phyloP scores from a whole-genome alignment of 2,888 invertebrate species.

The Philereme vetulata region DNA sequence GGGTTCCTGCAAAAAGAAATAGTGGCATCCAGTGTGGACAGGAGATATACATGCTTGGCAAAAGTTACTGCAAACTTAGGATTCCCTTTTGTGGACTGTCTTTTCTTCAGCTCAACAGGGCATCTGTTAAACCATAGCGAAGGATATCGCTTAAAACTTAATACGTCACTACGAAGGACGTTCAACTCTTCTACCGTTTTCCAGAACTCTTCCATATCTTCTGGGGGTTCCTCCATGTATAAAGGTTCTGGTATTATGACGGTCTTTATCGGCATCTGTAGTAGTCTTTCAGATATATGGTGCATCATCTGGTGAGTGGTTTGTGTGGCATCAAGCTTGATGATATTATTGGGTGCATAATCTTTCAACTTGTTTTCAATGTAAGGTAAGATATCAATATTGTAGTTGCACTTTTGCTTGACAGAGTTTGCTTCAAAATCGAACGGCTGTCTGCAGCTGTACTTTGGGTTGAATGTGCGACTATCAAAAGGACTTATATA shows the following conservation, averaged over 20 bases:
- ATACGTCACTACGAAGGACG: constrained; percentile 51
- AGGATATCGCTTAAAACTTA: constrained; percentile 64
- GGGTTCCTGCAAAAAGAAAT: constrained; percentile 85
- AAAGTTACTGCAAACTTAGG: constrained; percentile 83
- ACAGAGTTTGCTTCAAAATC: constrained; percentile 71
- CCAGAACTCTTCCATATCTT: constrained; percentile 75
- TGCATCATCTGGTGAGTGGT: constrained; percentile 75
- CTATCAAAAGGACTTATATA: constrained; percentile 50
- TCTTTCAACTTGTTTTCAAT: constrained; percentile 79
- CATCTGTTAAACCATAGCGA: constrained; percentile 85
- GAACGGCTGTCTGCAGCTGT: constrained; percentile 73
- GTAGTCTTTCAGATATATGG: constrained; percentile 70
- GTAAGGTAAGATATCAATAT: constrained; percentile 63
- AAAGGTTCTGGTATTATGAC: constrained; percentile 71
- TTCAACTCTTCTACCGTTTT: constrained; percentile 55
- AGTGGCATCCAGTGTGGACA: constrained; percentile 79
- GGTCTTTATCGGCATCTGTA: constrained; percentile 56
- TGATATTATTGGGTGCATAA: constrained; percentile 80
- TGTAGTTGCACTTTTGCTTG: constrained; percentile 79
- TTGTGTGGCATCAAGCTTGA: constrained; percentile 84
- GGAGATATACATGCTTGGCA: constrained; percentile 85
- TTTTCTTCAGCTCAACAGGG: constrained; percentile 85
- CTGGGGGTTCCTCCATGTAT: constrained; percentile 62
- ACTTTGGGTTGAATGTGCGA: constrained; percentile 63
- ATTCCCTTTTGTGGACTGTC: constrained; percentile 77